phyloP scores from a whole-genome alignment of 2,888 invertebrate genomes.

The Microctonus aethiopoides region DNA sequence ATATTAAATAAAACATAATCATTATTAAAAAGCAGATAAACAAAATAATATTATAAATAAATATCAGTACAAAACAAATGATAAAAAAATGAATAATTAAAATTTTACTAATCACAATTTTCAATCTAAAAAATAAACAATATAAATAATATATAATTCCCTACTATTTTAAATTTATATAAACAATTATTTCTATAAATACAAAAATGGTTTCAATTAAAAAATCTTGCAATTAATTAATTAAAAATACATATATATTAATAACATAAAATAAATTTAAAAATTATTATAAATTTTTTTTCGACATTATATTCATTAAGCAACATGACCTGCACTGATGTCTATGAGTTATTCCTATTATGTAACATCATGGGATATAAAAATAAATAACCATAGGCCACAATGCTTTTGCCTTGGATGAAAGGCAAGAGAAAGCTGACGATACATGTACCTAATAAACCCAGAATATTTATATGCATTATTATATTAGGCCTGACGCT shows the following conservation, averaged over 20 bases:
- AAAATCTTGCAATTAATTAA: too few relatives aligned
- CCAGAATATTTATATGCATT: background rate
- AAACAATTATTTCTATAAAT: background rate
- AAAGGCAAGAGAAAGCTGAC: background rate
- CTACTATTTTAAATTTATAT: background rate
- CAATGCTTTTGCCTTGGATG: background rate
- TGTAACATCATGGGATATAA: background rate
- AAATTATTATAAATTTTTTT: background rate
- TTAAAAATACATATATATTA: too few relatives aligned
- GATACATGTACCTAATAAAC: too few relatives aligned
- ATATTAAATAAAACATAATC: too few relatives aligned
- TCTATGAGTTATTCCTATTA: background rate
- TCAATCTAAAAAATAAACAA: too few relatives aligned
- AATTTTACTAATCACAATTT: too few relatives aligned
- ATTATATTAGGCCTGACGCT: background rate
- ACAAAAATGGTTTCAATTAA: too few relatives aligned
- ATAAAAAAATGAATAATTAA: background rate
- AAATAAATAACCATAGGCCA: too few relatives aligned
- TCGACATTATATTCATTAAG: too few relatives aligned
- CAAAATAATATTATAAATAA: background rate
- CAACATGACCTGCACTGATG: background rate
- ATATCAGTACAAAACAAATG: background rate
- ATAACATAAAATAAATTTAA: too few relatives aligned
- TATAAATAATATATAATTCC: background rate
- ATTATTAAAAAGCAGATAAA: too few relatives aligned